phyloP scores from a whole-genome alignment of 2,113 vertebrate species.

The Amblyornis subalaris region DNA sequence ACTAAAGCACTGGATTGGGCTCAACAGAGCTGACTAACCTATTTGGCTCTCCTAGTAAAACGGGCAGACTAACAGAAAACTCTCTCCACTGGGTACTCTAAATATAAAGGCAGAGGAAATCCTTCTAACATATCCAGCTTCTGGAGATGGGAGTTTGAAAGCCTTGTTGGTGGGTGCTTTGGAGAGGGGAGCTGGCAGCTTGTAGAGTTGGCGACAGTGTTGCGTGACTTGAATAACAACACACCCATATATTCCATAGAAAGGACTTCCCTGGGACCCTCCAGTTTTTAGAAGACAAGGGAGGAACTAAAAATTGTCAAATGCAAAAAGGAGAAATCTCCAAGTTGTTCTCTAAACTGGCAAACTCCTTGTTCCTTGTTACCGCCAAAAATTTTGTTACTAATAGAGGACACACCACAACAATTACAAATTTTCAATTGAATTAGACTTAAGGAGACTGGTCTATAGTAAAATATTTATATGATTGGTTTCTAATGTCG shows the following conservation, averaged over 20 bases:
- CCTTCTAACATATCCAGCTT: not conserved
- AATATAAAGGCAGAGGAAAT: not conserved
- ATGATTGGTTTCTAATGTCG: constrained; percentile 9
- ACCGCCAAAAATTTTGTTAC: not conserved
- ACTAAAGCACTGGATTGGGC: not conserved
- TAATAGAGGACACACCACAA: constrained; percentile 2
- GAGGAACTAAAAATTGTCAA: not conserved
- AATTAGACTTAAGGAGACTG: not conserved
- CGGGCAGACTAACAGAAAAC: not conserved
- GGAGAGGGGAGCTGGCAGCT: not conserved
- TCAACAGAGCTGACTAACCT: not conserved
- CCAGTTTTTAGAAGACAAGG: not conserved
- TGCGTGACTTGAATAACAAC: not conserved
- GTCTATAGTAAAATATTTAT: not conserved
- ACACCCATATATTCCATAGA: not conserved
- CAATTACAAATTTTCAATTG: not conserved
- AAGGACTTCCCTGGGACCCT: not conserved
- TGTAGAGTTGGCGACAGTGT: rapidly evolving
- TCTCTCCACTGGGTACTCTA: not conserved
- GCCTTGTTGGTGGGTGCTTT: not conserved
- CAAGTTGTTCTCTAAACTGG: not conserved
- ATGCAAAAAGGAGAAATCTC: not conserved
- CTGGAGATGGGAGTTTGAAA: not conserved
- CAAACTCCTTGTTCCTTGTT: not conserved
- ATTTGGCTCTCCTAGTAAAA: not conserved